phyloP scores from a whole-genome alignment of 2,797 vertebrate species.

The Chelon labrosus region DNA sequence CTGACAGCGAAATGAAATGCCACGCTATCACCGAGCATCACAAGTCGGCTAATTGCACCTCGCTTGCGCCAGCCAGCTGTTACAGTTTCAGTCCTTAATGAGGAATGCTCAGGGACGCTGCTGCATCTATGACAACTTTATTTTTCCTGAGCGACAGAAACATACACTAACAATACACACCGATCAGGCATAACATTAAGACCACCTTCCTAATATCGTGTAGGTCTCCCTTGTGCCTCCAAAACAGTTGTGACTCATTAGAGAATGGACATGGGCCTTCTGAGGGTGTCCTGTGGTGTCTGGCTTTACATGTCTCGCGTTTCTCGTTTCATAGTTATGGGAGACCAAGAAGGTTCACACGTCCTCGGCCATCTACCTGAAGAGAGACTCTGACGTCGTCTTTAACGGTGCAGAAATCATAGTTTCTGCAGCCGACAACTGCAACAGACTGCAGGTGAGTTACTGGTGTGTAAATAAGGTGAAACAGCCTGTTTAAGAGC shows the following conservation, averaged over 20 bases:
- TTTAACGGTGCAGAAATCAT: conserved; percentile 85
- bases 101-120: background rate
- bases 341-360: conserved; percentile 93
- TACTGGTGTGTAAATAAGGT: background rate
- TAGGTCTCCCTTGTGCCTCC: no score
- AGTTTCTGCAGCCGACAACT: conserved; percentile 91
- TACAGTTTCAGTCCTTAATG: background rate
- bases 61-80: conserved; percentile 25
- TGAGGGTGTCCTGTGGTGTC: background rate
- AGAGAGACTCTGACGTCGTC: conserved; percentile 91
- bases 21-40: conserved; percentile 1
- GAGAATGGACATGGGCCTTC: no score
- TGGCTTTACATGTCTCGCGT: background rate
- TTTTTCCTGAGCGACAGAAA: background rate
- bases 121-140: background rate
- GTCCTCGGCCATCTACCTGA: conserved; percentile 89
- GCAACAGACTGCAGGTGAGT: conserved; percentile 90
- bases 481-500: background rate
- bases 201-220: no score
- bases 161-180: background rate
- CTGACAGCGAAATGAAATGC: conserved; percentile 20
- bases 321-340: conserved; percentile 88
- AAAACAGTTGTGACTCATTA: no score
- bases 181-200: no score
- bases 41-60: background rate